Conservation (phyloP, 2,113 vertebrate species). For the Ahaetulla prasina region DNA sequence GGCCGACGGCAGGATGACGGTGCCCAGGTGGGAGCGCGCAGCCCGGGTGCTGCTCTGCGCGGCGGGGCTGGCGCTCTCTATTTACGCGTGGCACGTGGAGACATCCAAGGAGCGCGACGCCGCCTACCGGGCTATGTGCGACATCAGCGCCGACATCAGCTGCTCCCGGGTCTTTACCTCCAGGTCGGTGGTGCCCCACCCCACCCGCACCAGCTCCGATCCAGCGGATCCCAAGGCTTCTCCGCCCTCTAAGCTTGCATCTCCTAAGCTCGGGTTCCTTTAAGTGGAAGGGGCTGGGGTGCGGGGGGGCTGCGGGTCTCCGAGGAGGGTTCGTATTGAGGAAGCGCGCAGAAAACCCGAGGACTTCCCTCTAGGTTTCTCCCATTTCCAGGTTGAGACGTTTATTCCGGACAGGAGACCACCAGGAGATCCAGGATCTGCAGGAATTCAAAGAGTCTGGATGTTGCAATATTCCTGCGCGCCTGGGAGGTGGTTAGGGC, state of each 20-base stretch:
- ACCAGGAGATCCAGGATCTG: not conserved
- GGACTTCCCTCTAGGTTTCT: not conserved
- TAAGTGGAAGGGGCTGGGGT: not conserved
- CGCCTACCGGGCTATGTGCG: slow-evolving; percentile 76
- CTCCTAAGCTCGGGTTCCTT: not conserved
- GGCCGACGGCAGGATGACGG: not conserved
- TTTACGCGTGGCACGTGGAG: slow-evolving; percentile 80
- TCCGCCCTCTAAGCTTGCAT: not conserved
- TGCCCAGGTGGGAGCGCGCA: slow-evolving; percentile 69
- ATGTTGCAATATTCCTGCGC: not conserved
- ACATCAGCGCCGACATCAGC: slow-evolving; percentile 76
- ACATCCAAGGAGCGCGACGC: slow-evolving; percentile 71
- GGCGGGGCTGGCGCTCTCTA: slow-evolving; percentile 69
- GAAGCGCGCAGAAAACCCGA: not conserved
- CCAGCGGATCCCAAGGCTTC: no score
- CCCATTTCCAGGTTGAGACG: not conserved
- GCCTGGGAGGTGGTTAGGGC: not conserved
- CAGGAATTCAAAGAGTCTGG: not conserved
- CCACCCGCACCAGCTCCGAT: not conserved
- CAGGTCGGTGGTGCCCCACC: slow-evolving; percentile 59
- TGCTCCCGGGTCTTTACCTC: slow-evolving; percentile 84
- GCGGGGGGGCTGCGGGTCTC: no score
- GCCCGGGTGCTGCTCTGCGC: slow-evolving; percentile 61
- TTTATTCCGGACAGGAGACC: not conserved
- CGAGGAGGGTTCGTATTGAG: not conserved